Base-by-base conservation (phyloP, 2,113 vertebrate genomes). In the Indicator indicator region DNA sequence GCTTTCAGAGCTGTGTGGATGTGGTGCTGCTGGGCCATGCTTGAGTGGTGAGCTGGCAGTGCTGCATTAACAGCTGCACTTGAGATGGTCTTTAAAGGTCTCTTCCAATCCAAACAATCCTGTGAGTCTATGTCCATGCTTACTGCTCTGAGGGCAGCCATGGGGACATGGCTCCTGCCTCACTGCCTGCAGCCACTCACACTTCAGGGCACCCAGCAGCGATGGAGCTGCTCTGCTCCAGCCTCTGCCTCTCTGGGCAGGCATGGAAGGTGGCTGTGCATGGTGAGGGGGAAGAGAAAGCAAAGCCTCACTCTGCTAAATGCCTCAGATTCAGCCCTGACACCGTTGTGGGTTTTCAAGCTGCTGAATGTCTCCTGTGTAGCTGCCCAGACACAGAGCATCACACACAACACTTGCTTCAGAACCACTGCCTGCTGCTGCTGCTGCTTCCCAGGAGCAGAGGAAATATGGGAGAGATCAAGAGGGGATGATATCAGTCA, bases 251-350 rank as follows among this genome's bases (percentile, higher is more conserved):
- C 72, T 33, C 33, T 26, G 46, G 13, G n/a, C 58, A 55, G 24
- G 13, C n/a, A 26, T 0, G 1, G 6, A 1, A 11, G 23, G 12
- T 62, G 32, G 68, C 67, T 21, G 23, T 3, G 33, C 5, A 15
- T 9, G 56, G 52, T 2, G 19, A 54, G 9, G 30, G 32, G 11
- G 18, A 19, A 52, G 38, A 40, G 55, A 60, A 62, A 73, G 33
- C 28, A 64, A 77, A 93, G 54, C 12, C 32, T 68, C 33, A 3
- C 16, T 33, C 33, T 58, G 36, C 72, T 30, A 87, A 81, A 75
- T 52, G 62, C 40, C 9, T 81, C 4, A 2, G 17, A 42, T 71
- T 42, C 48, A 72, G 17, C 81, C 36, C 67, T 87, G 70, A n/a
- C 56, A 81, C 38, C 10, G 2, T 2, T 27, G 5, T 6, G 33